Evolutionary conservation across 1,140 invertebrate species (phyloP), one percentile per base, ranked within the genome.

Genomic region (Sitodiplosis mosellana): DNA sequence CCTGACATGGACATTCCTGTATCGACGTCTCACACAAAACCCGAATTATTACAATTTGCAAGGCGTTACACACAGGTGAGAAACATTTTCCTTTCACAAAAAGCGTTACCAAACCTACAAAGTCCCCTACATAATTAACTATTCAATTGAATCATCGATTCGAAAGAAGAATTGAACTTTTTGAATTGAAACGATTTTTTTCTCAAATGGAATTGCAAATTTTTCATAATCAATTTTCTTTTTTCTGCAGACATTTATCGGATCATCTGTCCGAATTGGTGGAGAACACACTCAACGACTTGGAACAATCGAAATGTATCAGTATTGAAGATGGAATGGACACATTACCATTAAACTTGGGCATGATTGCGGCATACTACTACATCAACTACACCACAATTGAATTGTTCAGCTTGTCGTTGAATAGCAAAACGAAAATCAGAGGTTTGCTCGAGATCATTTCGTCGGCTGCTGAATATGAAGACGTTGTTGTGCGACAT

Each of bases 361-460:
- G 96, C 51, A 99, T 99, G 92, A 99, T 99, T 66, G 94, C 95
- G 2, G 92, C 94, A 0, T 99, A 99, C 65, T 99, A 99, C 65
- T 99, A 99, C 63, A 99, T 99, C 53, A 97, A 98, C 67, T 99
- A 99, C 56, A 95, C 93, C 0, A 99, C 96, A 0, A 99, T 99
- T 52, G 94, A 99, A 66, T 69, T 99, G 49, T 99, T 99, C 71
- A 94, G 88, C 58, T 75, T 96, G 54, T 98, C 94, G 2, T 65
- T 99, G 5, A 97, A 93, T 45, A 88, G 76, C 51, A 99, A 98
- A 70, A 99, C 94, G 0, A 99, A 99, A 69, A 88, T 98, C 42
- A 77, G 92, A 20, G 93, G 93, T 33, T 70, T 99, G 1, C 68
- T 99, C 51, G 96, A 99, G 69, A 99, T 99, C 56, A 94, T 99